Conservation (phyloP, 2,888 invertebrate species). For the Ochropleura plecta region DNA sequence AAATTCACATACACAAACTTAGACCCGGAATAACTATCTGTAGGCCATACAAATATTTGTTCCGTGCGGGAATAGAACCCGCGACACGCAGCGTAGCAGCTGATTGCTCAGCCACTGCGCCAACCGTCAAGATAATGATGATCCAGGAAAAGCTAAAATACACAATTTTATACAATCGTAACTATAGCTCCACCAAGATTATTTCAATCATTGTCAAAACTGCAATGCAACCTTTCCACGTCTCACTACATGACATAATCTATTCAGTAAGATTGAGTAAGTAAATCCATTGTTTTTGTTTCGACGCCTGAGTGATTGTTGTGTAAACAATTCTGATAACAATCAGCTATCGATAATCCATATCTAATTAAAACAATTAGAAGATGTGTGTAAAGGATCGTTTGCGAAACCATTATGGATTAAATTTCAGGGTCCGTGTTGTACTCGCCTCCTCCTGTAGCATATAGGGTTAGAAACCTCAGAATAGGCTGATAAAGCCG, state of each 20-base stretch:
- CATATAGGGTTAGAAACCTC: not conserved
- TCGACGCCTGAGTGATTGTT: constrained; percentile 27
- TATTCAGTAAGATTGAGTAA: constrained; percentile 37
- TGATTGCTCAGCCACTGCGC: no score
- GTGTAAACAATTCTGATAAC: constrained; percentile 46
- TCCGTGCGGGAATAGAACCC: no score
- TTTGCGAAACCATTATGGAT: not conserved
- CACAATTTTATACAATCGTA: no score
- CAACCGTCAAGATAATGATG: no score
- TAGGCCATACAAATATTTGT: no score
- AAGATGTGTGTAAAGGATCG: constrained; percentile 1
- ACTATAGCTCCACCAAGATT: no score
- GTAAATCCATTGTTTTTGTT: constrained; percentile 52
- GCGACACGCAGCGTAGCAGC: no score
- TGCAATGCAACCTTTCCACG: not conserved
- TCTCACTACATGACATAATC: constrained; percentile 51
- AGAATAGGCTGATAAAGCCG: no score
- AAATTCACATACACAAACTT: no score
- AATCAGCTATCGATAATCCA: not conserved
- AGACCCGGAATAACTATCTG: no score
- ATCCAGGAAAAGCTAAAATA: no score
- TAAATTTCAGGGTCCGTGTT: not conserved
- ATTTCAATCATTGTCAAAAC: no score
- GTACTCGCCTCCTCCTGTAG: not conserved
- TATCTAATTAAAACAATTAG: constrained; percentile 29